Conservation (phyloP, 2,888 invertebrate species). For the Eledona agricola region DNA sequence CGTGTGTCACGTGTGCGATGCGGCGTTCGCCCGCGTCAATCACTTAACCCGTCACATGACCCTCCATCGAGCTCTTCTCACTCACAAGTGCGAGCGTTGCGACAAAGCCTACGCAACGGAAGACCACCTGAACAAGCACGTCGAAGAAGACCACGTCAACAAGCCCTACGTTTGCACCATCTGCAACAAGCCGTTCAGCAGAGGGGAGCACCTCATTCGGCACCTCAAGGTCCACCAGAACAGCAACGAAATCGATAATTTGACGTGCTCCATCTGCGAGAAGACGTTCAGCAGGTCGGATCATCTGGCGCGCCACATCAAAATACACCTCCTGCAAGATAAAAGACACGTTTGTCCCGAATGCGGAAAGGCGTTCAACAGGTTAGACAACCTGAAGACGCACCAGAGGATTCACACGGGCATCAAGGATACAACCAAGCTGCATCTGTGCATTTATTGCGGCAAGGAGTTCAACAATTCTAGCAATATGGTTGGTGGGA, state of each 20-base stretch:
- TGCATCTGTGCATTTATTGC: slow-evolving; percentile 62
- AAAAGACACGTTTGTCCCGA: slow-evolving; percentile 67
- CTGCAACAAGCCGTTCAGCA: slow-evolving; percentile 60
- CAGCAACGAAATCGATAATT: slow-evolving; percentile 48
- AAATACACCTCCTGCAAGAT: slow-evolving; percentile 66
- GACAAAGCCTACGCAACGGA: slow-evolving; percentile 59
- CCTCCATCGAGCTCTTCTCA: slow-evolving; percentile 57
- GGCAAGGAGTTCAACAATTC: slow-evolving; percentile 64
- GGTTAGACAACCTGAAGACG: slow-evolving; percentile 62
- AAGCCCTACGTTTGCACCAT: slow-evolving; percentile 61
- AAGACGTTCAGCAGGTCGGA: slow-evolving; percentile 62
- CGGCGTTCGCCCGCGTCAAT: slow-evolving; percentile 58
- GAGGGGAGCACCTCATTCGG: slow-evolving; percentile 62
- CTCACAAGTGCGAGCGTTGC: slow-evolving; percentile 60
- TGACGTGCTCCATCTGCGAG: slow-evolving; percentile 62
- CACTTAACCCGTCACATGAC: slow-evolving; percentile 62
- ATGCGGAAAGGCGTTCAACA: slow-evolving; percentile 71
- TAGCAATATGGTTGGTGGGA: slow-evolving; percentile 62
- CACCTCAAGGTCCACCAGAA: slow-evolving; percentile 60
- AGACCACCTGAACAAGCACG: slow-evolving; percentile 58
- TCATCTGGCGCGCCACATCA: slow-evolving; percentile 71
- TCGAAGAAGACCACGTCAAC: slow-evolving; percentile 60
- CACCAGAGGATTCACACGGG: slow-evolving; percentile 61
- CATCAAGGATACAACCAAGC: slow-evolving; percentile 58
- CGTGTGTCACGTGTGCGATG: slow-evolving; percentile 60